A percentile compares a stretch with the other conserved stretches of the same genome.
Conservation (phyloP, 2,888 invertebrate species). For the Oasisia sp. region DNA sequence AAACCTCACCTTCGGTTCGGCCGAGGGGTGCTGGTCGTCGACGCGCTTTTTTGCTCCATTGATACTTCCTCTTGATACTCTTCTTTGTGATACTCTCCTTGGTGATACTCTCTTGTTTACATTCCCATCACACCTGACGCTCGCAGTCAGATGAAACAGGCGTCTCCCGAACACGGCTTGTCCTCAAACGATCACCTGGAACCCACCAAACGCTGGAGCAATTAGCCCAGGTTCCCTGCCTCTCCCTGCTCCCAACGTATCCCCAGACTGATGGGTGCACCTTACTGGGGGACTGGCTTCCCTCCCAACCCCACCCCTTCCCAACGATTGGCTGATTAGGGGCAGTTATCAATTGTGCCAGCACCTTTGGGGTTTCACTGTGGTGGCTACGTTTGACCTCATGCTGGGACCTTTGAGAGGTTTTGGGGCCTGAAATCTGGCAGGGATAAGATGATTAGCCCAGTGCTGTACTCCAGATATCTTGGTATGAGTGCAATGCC, state of each 20-base stretch:
- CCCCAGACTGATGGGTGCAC: not conserved
- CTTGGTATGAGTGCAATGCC: not conserved
- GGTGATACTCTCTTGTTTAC: not conserved
- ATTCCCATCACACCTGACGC: not conserved
- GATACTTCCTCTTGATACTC: not conserved
- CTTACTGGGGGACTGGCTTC: not conserved
- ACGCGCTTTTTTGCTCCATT: not conserved
- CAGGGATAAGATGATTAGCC: not conserved
- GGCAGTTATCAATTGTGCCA: not conserved
- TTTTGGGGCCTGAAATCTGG: not conserved
- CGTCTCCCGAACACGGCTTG: not conserved
- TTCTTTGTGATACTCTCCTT: too few species aligned
- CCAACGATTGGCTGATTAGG: conserved; percentile 1
- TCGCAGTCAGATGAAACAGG: not conserved
- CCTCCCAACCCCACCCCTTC: not conserved
- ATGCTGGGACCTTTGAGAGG: not conserved
- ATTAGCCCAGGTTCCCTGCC: not conserved
- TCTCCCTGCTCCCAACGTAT: not conserved
- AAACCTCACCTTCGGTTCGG: not conserved
- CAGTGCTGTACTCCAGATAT: not conserved
- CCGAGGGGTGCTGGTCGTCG: not conserved
- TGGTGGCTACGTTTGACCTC: not conserved
- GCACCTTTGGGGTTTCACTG: not conserved
- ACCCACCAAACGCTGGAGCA: not conserved
- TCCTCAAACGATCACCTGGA: not conserved